Base-by-base conservation (phyloP, 2,797 vertebrate species). In the Pteronotus mesoamericanus region DNA sequence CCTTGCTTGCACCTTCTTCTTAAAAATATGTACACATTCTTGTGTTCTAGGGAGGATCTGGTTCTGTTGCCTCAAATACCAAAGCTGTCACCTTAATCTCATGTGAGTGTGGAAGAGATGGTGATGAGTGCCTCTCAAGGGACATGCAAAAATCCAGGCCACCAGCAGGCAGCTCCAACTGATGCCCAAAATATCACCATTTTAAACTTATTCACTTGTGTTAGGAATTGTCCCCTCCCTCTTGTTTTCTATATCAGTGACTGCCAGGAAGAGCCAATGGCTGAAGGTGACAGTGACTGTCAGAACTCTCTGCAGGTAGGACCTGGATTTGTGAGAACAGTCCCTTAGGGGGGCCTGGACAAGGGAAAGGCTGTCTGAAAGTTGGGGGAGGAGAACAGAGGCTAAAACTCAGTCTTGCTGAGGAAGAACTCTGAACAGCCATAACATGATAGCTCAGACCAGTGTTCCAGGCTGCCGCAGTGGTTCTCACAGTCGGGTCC, bases 131-230 rank as follows among this genome's bases (percentile, higher is more conserved):
- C 19, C 22, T 75, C 4, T 21, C 44, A 16, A 68, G 37, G 59
- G 46, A 59, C 0, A 0, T 1, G 3, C 6, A 15, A 66, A 80
- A n/a, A 19, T 11, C 32, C 85, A 21, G 2, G 15, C 44, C 51
- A 32, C 53, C 15, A n/a, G n/a, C 9, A 14, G n/a, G 15, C 32
- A 34, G 46, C 26, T 6, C 19, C 2, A 7, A 22, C 14, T 4
- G 14, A 8, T 22, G 29, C 48, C 21, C 2, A 48, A 78, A 91
- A 55, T 37, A 51, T 22, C 44, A 0, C 32, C 2, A 0, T 53
- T 29, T 22, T 39, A 1, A 0, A 6, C 55, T 3, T 11, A 10
- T 10, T 66, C 37, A 0, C 0, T 1, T 29, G 59, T 24, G 5
- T 51, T 21, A 16, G 83, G 6, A 71, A 16, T n/a, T 16, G 26